Conservation (phyloP, 2,888 invertebrate genomes). For the Cantharis rufa region DNA sequence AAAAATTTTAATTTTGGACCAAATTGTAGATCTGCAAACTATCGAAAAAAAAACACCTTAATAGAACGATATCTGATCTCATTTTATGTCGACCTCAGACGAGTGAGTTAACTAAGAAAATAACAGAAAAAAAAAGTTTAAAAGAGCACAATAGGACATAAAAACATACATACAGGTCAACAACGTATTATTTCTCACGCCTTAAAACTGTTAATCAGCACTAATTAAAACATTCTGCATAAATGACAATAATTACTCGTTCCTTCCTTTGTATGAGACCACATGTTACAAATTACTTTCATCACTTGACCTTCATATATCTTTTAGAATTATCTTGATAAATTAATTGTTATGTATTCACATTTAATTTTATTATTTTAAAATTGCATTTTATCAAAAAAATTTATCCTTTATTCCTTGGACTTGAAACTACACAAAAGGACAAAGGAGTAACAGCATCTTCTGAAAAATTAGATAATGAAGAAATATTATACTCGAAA, state of each 20-base stretch:
- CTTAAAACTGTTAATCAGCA: constrained; percentile 26
- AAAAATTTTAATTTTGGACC: too few species aligned
- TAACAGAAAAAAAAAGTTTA: not conserved
- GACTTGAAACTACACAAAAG: not conserved
- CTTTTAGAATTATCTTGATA: not conserved
- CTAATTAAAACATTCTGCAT: constrained; percentile 32
- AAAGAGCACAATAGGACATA: not conserved
- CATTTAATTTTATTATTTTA: not conserved
- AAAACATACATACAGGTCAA: not conserved
- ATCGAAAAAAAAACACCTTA: too few species aligned
- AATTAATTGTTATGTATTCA: not conserved
- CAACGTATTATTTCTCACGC: constrained; percentile 28
- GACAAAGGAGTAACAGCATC: not conserved
- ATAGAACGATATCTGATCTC: not conserved
- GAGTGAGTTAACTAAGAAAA: not conserved
- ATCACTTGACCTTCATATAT: constrained; percentile 8
- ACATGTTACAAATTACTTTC: constrained; percentile 19
- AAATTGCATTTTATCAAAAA: not conserved
- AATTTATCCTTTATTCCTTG: not conserved
- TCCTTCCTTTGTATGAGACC: constrained; percentile 13
- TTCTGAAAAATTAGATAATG: too few species aligned
- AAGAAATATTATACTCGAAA: too few species aligned
- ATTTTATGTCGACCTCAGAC: not conserved
- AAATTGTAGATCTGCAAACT: too few species aligned
- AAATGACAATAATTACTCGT: constrained; percentile 19